Base-by-base conservation (phyloP, 1,140 invertebrate species). In the Hydropsyche tenuis region DNA sequence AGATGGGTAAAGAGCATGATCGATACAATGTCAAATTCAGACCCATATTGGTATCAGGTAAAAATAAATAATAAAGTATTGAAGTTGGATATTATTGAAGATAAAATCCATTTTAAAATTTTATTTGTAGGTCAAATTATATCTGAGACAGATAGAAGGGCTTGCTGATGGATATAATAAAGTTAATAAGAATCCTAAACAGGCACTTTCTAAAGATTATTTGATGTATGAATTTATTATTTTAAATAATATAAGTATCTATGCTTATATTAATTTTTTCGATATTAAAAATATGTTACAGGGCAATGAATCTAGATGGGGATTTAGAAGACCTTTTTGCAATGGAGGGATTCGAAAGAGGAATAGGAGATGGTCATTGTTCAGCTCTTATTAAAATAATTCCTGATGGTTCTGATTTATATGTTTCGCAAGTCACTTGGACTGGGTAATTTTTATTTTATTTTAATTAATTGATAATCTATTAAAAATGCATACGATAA, bases 401-500 rank as follows among this genome's bases (percentile, higher is more conserved):
- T 48, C 85, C 86, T 9, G 85, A 82, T 30, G 83, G 86, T 76
- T 81, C 81, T 16, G 90, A 92, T 77, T 78, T 92, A 1, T 88
- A 85, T 76, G 84, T 88, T 5, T 83, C 88, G 3, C 90, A 92
- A 79, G 89, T 89, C 53, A 90, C 91, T 0, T 92, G 90, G 90
- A 84, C 79, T 74, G 78, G 78, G 83, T 85, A 80, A 22, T 3
- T 9, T 37, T 37, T 9, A 37, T 37, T 37, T 1, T 48, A 68
- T 23, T 48, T 27, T 48, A 12, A 43, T 43, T 11, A 14, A 20
- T 66, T 5, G 14, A 37, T 65, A 64, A 60, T 37, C 30, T 4
- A 11, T 22, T 9, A 62, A 37, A 37, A 4, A 9, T 37, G 30
- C 9, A 9, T 4, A 3, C 9, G 9, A 37, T 37, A 4, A 37